These are phyloP conservation scores for Zoroaster sp. DNA, from an alignment of 53 echinoderm and acorn worm species.

Conservation along the genomic window DNA sequence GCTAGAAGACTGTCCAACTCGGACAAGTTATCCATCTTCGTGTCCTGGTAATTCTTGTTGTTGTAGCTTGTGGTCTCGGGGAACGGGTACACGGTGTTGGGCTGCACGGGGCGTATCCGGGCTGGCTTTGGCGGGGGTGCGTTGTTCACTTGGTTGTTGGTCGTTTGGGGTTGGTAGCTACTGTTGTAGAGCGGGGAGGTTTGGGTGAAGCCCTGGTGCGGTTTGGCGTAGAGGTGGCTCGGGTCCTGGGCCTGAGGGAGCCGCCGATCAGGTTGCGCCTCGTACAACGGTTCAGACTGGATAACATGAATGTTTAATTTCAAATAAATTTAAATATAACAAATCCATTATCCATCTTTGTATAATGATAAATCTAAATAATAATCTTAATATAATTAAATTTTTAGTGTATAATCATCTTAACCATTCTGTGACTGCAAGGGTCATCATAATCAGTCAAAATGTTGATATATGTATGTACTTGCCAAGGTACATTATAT, in stretches of 20 bases:
- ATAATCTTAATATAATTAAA: too few species aligned
- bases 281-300: conserved; percentile 49
- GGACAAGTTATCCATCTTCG: conserved; percentile 79
- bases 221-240: conserved; percentile 57
- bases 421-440: too few species aligned
- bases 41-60: conserved; percentile 58
- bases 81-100: conserved; percentile 47
- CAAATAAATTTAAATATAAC: too few species aligned
- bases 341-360: too few species aligned
- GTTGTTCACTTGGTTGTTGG: neutral
- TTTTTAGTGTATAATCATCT: too few species aligned
- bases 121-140: conserved; percentile 84
- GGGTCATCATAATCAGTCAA: too few species aligned
- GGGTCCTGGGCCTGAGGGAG: conserved; percentile 21
- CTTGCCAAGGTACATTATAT: too few species aligned
- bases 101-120: conserved; percentile 48
- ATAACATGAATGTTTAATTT: too few species aligned
- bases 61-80: conserved; percentile 36
- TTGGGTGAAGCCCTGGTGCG: conserved; percentile 44
- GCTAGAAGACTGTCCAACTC: conserved; percentile 81
- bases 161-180: conserved; percentile 20
- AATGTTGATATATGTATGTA: too few species aligned
- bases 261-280: conserved; percentile 26
- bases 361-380: too few species aligned
- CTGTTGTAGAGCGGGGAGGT: conserved; percentile 49